A percentile compares a stretch with the other conserved stretches of the same genome.
phyloP scores from a whole-genome alignment of 2,797 vertebrate species.

The Phalloptychus januarius region DNA sequence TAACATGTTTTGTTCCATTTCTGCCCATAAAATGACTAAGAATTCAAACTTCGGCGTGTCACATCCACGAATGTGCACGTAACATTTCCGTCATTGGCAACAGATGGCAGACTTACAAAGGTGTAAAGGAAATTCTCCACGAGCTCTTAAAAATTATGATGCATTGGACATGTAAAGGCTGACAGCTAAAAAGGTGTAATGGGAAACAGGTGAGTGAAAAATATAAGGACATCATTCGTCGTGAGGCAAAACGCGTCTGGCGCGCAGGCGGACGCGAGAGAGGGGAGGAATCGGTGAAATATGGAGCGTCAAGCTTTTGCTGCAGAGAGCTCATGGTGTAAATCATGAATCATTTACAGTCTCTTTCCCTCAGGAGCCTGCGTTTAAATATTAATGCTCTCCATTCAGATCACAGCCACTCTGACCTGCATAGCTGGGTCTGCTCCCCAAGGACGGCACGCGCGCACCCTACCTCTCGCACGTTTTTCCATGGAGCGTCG shows the following conservation, averaged over 20 bases:
- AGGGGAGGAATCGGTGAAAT: constrained; percentile 58
- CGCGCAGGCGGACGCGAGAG: constrained; percentile 51
- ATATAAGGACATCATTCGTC: constrained; percentile 56
- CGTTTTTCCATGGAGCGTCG: constrained; percentile 55
- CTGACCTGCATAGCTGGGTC: constrained; percentile 77
- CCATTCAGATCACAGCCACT: constrained; percentile 82
- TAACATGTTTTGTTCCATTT: background rate
- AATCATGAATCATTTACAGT: constrained; percentile 82
- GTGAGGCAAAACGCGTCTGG: constrained; percentile 53
- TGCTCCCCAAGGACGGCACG: constrained; percentile 69
- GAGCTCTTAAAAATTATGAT: background rate
- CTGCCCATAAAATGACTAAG: background rate
- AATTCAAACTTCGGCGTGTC: background rate
- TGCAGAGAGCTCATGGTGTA: constrained; percentile 58
- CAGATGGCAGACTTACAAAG: no score
- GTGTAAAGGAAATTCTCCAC: background rate
- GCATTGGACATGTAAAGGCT: background rate
- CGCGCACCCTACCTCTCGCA: constrained; percentile 36
- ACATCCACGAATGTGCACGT: background rate
- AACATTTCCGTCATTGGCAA: background rate
- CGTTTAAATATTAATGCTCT: constrained; percentile 84
- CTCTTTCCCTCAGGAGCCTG: constrained; percentile 71
- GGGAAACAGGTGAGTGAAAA: constrained; percentile 31
- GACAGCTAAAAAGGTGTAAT: constrained; percentile 22
- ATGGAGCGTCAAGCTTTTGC: constrained; percentile 57